A percentile compares a stretch with the other conserved stretches of the same genome.
These are phyloP conservation scores for Falcaria lacertinaria DNA, from an alignment of 2,888 invertebrate genomes.

Conservation along the genomic window DNA sequence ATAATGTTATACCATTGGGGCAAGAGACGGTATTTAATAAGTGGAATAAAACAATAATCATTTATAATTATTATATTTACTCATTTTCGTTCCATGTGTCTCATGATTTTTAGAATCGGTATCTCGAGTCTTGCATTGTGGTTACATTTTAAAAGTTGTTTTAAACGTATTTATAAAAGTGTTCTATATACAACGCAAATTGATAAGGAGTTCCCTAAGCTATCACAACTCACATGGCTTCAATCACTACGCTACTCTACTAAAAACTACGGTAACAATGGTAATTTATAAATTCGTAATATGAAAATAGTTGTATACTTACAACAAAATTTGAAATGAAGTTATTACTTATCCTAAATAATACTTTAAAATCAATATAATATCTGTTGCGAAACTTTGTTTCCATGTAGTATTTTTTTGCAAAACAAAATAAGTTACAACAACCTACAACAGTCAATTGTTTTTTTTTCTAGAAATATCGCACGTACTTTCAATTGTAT, in stretches of 20 bases:
- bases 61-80: conserved; percentile 20
- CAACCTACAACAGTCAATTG: conserved; percentile 48
- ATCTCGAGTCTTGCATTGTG: conserved; percentile 21
- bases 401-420: conserved; percentile 27
- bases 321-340: conserved; percentile 48
- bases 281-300: conserved; percentile 71
- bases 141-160: conserved; percentile 10
- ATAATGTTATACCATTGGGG: no score
- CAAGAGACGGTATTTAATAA: no score
- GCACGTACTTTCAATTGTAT: conserved; percentile 34
- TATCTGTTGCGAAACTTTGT: conserved; percentile 33
- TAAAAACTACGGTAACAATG: conserved; percentile 71
- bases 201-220: conserved; percentile 22
- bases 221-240: conserved; percentile 46
- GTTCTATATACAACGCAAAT: conserved; percentile 35
- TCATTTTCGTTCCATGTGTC: conserved; percentile 34
- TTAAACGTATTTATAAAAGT: conserved; percentile 19
- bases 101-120: conserved; percentile 23
- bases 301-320: conserved; percentile 57
- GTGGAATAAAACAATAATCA: no score
- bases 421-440: conserved; percentile 34
- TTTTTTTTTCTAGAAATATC: conserved; percentile 31
- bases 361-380: conserved; percentile 56
- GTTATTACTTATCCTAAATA: conserved; percentile 53
- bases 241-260: conserved; percentile 43